Base-by-base conservation (phyloP, 2,888 invertebrate species). In the Scaptomyza reducta region DNA sequence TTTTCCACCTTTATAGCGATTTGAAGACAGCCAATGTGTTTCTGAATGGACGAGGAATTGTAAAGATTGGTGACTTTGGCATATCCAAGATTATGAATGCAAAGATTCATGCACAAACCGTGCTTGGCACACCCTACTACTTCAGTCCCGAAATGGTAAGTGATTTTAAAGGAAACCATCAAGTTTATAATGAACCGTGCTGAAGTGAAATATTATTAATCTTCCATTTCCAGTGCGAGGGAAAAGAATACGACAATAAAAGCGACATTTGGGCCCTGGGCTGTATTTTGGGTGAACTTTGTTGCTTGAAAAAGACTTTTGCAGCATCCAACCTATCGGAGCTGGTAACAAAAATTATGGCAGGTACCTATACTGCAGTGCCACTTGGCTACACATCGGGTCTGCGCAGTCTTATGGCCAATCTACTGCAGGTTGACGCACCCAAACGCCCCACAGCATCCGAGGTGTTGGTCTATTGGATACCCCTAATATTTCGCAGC, bases 181-280 rank as follows among this genome's bases (percentile, higher is more conserved):
- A 1, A 10, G 10, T 31, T 10, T 10, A 10, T 31, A 1, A 7
- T 1, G 7, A 27, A 27, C 27, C 31, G 0, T 31, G 22, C 22
- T 22, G 22, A 22, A 1, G 22, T 22, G 22, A 1, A 22, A 22
- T 22, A 4, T 22, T 10, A 1, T 31, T 31, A 31, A 9, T 10
- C 10, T 2, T 31, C 10, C 22, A 22, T 10, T 31, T 10, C 31
- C 86, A 95, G 95, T 96, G 95, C 89, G 95, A 95, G 91, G 95
- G 95, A 5, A 94, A 95, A 83, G 93, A 94, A 47, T 96, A 96
- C 88, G 94, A 95, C 89, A 94, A 95, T 83, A 96, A 96, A 89
- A 95, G 95, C 35, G 96, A 96, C 88, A 94, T 96, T 72, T 96
- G 96, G 96, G 95, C 96, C 0, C 90, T 96, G 59, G 95, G 95